Evolutionary conservation across 2,113 vertebrate species (phyloP).

Genomic region (Callopanchax toddi): DNA sequence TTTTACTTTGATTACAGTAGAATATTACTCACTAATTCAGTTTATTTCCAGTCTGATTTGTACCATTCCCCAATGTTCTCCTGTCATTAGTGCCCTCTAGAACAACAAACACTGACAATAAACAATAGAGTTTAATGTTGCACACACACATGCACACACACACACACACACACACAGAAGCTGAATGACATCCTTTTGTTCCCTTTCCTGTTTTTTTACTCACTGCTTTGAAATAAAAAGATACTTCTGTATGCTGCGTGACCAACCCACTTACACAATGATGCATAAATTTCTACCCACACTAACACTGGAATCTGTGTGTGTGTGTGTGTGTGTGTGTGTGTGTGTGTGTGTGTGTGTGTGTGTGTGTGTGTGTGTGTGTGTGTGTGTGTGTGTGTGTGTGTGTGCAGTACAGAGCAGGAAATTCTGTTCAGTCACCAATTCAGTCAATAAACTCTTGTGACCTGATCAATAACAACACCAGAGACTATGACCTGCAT

Average conservation of each 20-base stretch:
- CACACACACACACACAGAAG: neutral
- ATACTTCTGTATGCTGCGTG: constrained; percentile 45
- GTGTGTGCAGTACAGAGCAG: constrained; percentile 11
- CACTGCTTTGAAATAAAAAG: constrained; percentile 36
- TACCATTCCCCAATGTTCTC: constrained; percentile 42
- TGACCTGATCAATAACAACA: constrained; percentile 69
- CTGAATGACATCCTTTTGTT: constrained; percentile 63
- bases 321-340: constrained; percentile 13
- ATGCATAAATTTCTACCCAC: constrained; percentile 58
- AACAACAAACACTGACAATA: constrained; percentile 65
- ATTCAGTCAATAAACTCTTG: constrained; percentile 64
- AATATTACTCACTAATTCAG: neutral
- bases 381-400: no score
- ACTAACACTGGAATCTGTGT: constrained; percentile 15
- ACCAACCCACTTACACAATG: constrained; percentile 62
- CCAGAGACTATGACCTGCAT: constrained; percentile 70
- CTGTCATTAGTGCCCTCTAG: constrained; percentile 13
- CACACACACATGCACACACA: constrained; percentile 1
- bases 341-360: neutral
- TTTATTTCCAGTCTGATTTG: constrained; percentile 3
- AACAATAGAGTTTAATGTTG: constrained; percentile 63
- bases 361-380: no score
- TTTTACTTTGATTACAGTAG: no score
- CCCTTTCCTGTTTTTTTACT: constrained; percentile 48
- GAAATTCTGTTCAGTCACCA: constrained; percentile 39